phyloP scores from a whole-genome alignment of 2,888 invertebrate genomes.

The Laothoe populi region DNA sequence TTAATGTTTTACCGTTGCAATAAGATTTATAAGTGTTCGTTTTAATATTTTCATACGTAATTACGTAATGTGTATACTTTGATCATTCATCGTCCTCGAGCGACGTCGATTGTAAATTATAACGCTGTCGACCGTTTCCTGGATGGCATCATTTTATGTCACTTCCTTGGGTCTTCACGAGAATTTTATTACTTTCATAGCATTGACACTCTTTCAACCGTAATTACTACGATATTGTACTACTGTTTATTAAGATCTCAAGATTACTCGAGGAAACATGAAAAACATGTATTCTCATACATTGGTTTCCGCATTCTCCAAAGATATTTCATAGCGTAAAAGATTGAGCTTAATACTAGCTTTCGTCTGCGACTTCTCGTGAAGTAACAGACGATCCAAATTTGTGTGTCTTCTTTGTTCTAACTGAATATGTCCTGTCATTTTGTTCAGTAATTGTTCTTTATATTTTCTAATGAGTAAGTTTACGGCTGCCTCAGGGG shows the following conservation, averaged over 20 bases:
- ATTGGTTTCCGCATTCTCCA: not conserved
- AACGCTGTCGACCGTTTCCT: slow-evolving; percentile 13
- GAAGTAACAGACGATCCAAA: no score
- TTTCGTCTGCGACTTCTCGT: no score
- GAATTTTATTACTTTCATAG: slow-evolving; percentile 25
- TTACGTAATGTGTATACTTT: slow-evolving; percentile 6
- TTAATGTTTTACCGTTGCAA: not conserved
- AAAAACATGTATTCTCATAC: not conserved
- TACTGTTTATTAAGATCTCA: slow-evolving; percentile 14
- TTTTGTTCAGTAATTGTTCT: no score
- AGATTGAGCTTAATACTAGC: not conserved
- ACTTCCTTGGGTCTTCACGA: slow-evolving; percentile 10
- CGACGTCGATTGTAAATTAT: slow-evolving; percentile 13
- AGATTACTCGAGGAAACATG: not conserved
- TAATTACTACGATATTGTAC: slow-evolving; percentile 9
- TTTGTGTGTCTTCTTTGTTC: no score
- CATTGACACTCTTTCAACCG: slow-evolving; percentile 27
- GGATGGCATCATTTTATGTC: slow-evolving; percentile 1
- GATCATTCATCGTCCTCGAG: slow-evolving; percentile 20
- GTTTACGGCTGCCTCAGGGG: no score
- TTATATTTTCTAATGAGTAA: no score
- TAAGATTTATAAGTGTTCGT: not conserved
- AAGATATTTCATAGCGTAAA: not conserved
- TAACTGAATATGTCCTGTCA: no score
- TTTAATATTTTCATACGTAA: not conserved